Percentiles rank a stretch among this genome's conserved stretches.
phyloP scores from a whole-genome alignment of 2,113 vertebrate genomes.

The Oncorhynchus tshawytscha region DNA sequence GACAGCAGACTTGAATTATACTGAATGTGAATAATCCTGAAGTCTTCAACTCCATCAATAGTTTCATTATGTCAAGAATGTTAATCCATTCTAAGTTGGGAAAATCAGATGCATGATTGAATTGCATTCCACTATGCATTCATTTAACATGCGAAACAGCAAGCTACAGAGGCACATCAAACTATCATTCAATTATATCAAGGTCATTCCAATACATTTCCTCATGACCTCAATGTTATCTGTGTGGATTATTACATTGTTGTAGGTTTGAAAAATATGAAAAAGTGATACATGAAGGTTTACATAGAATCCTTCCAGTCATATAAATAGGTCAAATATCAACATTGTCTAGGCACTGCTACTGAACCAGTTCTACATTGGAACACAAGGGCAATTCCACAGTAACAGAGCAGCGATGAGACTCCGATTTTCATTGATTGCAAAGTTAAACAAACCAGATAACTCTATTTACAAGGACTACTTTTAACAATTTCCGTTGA shows the following conservation, averaged over 20 bases:
- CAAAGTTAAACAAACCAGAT: too few species aligned
- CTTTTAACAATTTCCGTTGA: too few species aligned
- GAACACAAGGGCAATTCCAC: neutral
- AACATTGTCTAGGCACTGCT: neutral
- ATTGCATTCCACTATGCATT: constrained; percentile 50
- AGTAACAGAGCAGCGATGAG: too few species aligned
- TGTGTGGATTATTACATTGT: neutral
- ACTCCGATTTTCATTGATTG: too few species aligned
- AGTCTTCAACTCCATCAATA: constrained; percentile 5
- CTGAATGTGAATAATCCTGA: neutral
- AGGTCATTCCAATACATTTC: constrained; percentile 18
- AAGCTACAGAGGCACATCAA: neutral
- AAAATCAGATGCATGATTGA: constrained; percentile 23
- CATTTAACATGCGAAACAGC: neutral
- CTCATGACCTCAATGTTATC: constrained; percentile 17
- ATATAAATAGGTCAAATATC: too few species aligned
- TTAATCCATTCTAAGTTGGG: constrained; percentile 28
- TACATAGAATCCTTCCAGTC: neutral
- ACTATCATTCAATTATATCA: constrained; percentile 7
- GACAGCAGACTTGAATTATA: constrained; percentile 25
- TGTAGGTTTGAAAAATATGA: neutral
- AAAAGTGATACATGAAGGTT: neutral
- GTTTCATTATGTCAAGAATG: constrained; percentile 8
- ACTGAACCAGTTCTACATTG: neutral
- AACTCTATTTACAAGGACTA: too few species aligned